Evolutionary conservation across 2,113 vertebrate genomes (phyloP), one percentile per base, ranked within the genome.

Genomic region (Synchiropus splendidus): DNA sequence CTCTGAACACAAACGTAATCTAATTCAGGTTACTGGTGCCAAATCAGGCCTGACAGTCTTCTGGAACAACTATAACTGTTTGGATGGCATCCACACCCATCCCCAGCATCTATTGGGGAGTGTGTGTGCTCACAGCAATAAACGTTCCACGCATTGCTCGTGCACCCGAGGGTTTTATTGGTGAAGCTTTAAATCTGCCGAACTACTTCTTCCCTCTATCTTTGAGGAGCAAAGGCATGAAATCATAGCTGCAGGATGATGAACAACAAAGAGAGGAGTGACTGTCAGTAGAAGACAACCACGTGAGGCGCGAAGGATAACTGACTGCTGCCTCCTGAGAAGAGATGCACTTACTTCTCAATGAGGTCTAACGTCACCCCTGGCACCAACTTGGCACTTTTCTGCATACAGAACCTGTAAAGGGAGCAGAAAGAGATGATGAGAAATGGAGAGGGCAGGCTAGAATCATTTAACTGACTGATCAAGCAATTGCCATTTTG

Each of bases 321-420:
- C 40, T 39, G 40, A 54, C 42, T 21, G 10, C 5, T 16, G 32
- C 17, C 39, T 61, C 21, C 51, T 31, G 12, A 14, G 36, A 40
- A 31, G 21, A 50, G 61, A 34, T 45, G 17, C 34, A 75, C 91
- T 88, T 89, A 99, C 95, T 99, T 99, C 71, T 99, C 95, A 54
- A 99, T 99, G 57, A 98, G 84, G 82, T 99, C 95, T 84, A 99
- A 78, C 0, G 92, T 99, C 80, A 99, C 95, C 64, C 94, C 95
- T 11, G 95, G 94, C 73, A 99, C 95, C 85, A 99, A 72, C 54
- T 89, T 92, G 56, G 94, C 90, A 55, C 95, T 97, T 75, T 93
- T 98, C 87, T 98, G 95, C 92, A 97, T 98, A 64, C 94, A 99
- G 72, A 98, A 98, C 94, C 95, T 98, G 83, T 10, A 41, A 34